Percentiles rank a stretch among this genome's conserved stretches.
Conservation (phyloP, 2,888 invertebrate species). For the Oscheius onirici region DNA sequence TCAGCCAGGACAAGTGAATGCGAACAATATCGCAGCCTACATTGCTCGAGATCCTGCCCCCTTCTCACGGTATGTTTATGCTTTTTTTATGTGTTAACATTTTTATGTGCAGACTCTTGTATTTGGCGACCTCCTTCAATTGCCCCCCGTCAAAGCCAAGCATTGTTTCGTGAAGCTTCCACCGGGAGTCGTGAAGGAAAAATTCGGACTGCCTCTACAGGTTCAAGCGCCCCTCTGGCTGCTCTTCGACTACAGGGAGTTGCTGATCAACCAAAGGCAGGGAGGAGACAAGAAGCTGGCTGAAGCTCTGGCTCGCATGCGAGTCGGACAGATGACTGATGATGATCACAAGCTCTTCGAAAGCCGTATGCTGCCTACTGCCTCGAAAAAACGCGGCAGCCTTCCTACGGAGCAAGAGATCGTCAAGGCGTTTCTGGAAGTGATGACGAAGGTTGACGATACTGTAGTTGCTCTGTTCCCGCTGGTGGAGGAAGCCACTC, state of each 20-base stretch:
- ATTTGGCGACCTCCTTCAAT: slow-evolving; percentile 39
- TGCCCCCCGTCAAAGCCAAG: slow-evolving; percentile 33
- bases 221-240: neutral
- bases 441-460: too few species aligned
- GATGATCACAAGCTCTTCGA: neutral
- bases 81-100: too few species aligned
- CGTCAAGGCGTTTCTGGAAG: too few species aligned
- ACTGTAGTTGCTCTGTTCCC: too few species aligned
- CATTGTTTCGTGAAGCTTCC: too few species aligned
- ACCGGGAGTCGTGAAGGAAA: neutral
- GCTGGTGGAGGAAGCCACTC: too few species aligned
- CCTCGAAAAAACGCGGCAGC: neutral
- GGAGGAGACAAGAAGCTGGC: too few species aligned
- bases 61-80: neutral
- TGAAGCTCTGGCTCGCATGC: neutral
- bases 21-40: neutral
- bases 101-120: neutral
- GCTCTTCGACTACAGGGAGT: neutral
- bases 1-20: neutral
- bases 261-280: neutral
- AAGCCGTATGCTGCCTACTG: neutral
- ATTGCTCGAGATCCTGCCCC: neutral
- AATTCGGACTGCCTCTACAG: neutral
- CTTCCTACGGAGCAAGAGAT: too few species aligned
- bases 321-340: neutral